phyloP scores from a whole-genome alignment of 1,140 invertebrate genomes.

The Drosophila auraria region DNA sequence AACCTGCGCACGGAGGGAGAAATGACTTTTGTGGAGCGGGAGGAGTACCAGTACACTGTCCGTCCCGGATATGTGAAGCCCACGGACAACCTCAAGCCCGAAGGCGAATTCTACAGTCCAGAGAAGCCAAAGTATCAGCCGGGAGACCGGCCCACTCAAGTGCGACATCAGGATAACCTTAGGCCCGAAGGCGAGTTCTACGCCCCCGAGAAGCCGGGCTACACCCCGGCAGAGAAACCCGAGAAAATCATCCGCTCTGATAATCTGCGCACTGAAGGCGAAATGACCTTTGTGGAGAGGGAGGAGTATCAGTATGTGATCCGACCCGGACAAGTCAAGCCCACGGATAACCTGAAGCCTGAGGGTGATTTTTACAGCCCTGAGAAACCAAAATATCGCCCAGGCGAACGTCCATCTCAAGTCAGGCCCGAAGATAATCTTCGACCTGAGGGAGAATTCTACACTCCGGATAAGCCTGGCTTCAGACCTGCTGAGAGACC shows the following conservation, averaged over 20 bases:
- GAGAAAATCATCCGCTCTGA: conserved; percentile 87
- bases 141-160: conserved; percentile 78
- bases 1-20: conserved; percentile 87
- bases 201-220: conserved; percentile 86
- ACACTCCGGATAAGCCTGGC: conserved; percentile 61
- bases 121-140: conserved; percentile 68
- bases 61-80: conserved; percentile 86
- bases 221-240: conserved; percentile 86
- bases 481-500: conserved; percentile 74
- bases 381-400: conserved; percentile 65
- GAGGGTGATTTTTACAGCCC: conserved; percentile 86
- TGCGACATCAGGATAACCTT: conserved; percentile 87
- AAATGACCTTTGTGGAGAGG: conserved; percentile 86
- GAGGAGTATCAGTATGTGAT: conserved; percentile 86
- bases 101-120: conserved; percentile 88
- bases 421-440: conserved; percentile 79
- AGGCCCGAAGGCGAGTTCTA: conserved; percentile 89
- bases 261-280: conserved; percentile 87
- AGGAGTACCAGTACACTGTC: conserved; percentile 86
- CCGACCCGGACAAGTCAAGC: conserved; percentile 87
- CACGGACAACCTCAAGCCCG: conserved; percentile 87
- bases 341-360: conserved; percentile 88
- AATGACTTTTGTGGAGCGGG: conserved; percentile 86
- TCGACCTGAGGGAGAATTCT: conserved; percentile 64
- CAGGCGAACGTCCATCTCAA: conserved; percentile 86